A percentile compares a stretch with the other conserved stretches of the same genome.
These are phyloP conservation scores for Leptinotarsa undecemlineata DNA, from an alignment of 1,140 invertebrate species.

Conservation along the genomic window DNA sequence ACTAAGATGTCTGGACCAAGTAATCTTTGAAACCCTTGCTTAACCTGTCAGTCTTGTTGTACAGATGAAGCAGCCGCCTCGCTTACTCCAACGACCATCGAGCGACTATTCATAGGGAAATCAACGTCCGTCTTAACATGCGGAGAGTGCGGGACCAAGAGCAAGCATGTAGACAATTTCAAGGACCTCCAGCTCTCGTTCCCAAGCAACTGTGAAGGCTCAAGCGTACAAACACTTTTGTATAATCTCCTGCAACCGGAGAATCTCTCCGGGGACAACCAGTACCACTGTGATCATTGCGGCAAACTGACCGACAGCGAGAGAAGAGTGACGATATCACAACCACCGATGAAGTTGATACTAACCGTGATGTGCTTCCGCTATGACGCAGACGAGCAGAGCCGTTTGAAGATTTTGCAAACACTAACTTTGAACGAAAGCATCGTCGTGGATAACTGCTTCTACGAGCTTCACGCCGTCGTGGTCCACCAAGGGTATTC, in stretches of 20 bases:
- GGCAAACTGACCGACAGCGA: slow-evolving; percentile 74
- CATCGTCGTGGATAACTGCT: slow-evolving; percentile 59
- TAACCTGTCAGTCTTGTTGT: not conserved
- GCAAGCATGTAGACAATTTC: slow-evolving; percentile 76
- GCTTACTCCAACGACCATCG: slow-evolving; percentile 59
- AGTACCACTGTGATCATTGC: slow-evolving; percentile 80
- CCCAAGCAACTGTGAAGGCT: slow-evolving; percentile 62
- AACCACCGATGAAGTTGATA: slow-evolving; percentile 75
- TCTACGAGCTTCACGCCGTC: slow-evolving; percentile 76
- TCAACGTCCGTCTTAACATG: slow-evolving; percentile 74
- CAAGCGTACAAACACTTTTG: slow-evolving; percentile 70
- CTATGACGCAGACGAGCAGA: slow-evolving; percentile 71
- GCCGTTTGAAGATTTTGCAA: slow-evolving; percentile 74
- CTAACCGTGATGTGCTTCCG: slow-evolving; percentile 78
- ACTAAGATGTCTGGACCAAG: too few species aligned
- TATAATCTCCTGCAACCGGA: slow-evolving; percentile 78
- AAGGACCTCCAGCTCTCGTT: slow-evolving; percentile 81
- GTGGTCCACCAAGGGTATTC: slow-evolving; percentile 82
- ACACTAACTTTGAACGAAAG: slow-evolving; percentile 67
- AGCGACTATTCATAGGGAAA: slow-evolving; percentile 74
- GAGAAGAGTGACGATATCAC: slow-evolving; percentile 70
- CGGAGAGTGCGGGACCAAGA: slow-evolving; percentile 68
- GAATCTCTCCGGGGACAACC: slow-evolving; percentile 74
- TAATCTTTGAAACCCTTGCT: not conserved
- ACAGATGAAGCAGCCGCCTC: slow-evolving; percentile 28